Evolutionary conservation across 2,888 invertebrate species (phyloP), one percentile per base, ranked within the genome.

Genomic region (Dasypolia templi): DNA sequence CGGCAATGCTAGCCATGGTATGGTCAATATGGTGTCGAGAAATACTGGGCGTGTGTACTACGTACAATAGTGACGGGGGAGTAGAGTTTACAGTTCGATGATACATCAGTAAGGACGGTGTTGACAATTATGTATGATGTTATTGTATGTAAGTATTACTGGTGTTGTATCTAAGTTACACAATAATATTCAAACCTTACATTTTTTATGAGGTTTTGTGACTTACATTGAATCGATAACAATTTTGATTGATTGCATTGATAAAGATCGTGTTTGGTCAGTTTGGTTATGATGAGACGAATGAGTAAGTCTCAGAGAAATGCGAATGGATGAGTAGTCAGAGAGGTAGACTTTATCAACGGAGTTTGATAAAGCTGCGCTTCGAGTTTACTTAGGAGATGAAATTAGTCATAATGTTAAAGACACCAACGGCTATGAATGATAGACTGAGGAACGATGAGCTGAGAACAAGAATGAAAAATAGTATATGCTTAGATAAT

Each of bases 151-250:
- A 74, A 29, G 29, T 56, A 39, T 61, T 66, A 53, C 32, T 35
- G 19, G 14, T 26, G 14, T 26, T 4, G n/a, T 55, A 7, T 14
- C 44, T 35, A 44, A 44, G 49, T 80, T 67, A 67, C 69, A 69
- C 76, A 75, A 79, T 64, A 55, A 42, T 81, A 55, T 63, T 66
- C 2, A 39, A 67, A 26, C 44, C 3, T 61, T 79, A 49, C 62
- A 46, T 72, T 49, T 32, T 32, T 22, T 14, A 55, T 44, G 49
- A 22, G 6, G 0, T 32, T 56, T 5, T 51, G 6, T 59, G 65
- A 61, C n/a, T 35, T 32, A 1, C 4, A 22, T 19, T 53, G 5
- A 26, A 53, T 14, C 32, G 64, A 61, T 53, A 39, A 14, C 26
- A 49, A 11, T 42, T 42, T 9, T 73, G n/a, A 74, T 80, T 29